phyloP scores from a whole-genome alignment of 2,113 vertebrate genomes.

The Melanotaenia duboulayi region DNA sequence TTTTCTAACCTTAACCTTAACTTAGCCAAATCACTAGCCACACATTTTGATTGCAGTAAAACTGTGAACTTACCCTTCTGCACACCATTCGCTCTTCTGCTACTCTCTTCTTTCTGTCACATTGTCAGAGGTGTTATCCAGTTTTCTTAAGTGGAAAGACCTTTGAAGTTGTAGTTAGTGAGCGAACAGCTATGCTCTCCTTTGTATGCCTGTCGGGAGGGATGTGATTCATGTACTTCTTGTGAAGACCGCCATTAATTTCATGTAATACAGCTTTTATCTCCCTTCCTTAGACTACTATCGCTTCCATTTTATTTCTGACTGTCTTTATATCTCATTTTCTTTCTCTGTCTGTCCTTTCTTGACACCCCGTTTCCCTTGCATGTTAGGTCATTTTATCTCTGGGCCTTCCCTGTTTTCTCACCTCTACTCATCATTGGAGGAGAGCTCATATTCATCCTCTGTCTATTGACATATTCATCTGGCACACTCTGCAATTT shows the following conservation, averaged over 20 bases:
- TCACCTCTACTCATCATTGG: constrained; percentile 7
- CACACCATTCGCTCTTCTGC: constrained; percentile 74
- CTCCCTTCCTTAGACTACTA: constrained; percentile 90
- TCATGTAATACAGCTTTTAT: constrained; percentile 98
- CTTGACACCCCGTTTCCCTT: constrained; percentile 24
- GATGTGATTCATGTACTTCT: constrained; percentile 97
- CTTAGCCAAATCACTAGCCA: neutral
- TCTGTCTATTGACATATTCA: neutral
- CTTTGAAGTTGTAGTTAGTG: neutral
- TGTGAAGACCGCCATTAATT: constrained; percentile 96
- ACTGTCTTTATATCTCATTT: constrained; percentile 33
- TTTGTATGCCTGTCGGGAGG: constrained; percentile 83
- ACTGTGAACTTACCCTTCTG: neutral
- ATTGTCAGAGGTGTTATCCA: constrained; percentile 68
- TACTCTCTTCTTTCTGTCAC: constrained; percentile 47
- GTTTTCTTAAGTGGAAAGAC: neutral
- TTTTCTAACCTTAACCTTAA: too few species aligned
- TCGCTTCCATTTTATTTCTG: constrained; percentile 78
- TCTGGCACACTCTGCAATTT: too few species aligned
- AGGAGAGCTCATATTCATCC: neutral
- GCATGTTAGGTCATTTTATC: constrained; percentile 7
- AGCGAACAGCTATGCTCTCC: neutral
- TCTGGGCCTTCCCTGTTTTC: neutral
- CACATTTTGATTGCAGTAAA: neutral
- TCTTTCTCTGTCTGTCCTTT: constrained; percentile 38